These are phyloP conservation scores for Strigops habroptila DNA, from an alignment of 2,113 vertebrate genomes.

Conservation along the genomic window DNA sequence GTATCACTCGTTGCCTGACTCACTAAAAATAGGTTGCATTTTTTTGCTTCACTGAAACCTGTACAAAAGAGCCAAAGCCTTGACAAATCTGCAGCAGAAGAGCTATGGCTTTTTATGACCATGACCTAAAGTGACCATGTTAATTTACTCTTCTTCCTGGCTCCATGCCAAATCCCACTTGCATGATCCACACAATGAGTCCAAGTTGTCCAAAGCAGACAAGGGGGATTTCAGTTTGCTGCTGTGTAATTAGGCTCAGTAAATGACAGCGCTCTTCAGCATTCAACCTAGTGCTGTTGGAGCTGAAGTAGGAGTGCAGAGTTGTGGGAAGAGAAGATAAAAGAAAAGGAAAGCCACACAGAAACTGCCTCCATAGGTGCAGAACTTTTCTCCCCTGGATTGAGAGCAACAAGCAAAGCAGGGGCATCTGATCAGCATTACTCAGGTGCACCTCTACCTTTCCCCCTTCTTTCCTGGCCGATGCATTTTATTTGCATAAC, in stretches of 20 bases:
- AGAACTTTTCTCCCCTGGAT: not conserved
- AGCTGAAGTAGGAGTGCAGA: not conserved
- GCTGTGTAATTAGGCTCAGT: not conserved
- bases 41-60: not conserved
- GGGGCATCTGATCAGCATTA: accelerated
- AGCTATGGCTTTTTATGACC: not conserved
- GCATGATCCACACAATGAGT: not conserved
- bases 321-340: not conserved
- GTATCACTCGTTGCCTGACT: not conserved
- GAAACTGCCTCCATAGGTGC: not conserved
- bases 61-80: not conserved
- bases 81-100: not conserved
- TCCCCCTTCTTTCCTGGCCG: not conserved
- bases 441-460: not conserved
- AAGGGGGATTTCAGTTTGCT: not conserved
- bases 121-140: conserved; percentile 12
- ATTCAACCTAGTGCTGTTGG: not conserved
- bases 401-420: not conserved
- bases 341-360: not conserved
- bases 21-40: not conserved
- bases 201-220: not conserved
- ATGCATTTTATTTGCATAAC: not conserved
- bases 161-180: not conserved
- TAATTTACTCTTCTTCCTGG: conserved; percentile 3
- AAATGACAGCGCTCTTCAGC: not conserved